Percentiles rank a stretch among this genome's conserved stretches.
Evolutionary conservation across 2,113 vertebrate genomes (phyloP).

Genomic region (Rissa tridactyla): DNA sequence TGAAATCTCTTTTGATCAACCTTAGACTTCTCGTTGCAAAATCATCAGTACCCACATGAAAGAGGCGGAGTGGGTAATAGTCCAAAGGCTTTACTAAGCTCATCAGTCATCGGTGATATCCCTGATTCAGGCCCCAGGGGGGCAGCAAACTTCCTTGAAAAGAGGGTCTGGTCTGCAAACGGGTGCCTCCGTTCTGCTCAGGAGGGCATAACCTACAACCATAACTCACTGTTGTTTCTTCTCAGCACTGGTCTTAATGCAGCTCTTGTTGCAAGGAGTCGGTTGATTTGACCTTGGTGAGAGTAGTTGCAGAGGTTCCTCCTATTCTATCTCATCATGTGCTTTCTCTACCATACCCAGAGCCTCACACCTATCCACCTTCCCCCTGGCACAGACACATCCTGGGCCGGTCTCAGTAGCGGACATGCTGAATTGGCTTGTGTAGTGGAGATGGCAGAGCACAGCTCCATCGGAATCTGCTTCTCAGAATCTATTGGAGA

Average conservation of each 20-base stretch:
- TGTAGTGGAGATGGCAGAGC: neutral
- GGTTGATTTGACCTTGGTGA: neutral
- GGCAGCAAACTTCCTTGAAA: neutral
- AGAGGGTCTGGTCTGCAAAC: neutral
- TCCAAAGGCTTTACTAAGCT: neutral
- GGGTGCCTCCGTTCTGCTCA: neutral
- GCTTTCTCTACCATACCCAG: neutral
- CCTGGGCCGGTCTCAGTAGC: neutral
- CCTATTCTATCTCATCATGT: neutral
- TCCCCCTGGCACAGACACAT: neutral
- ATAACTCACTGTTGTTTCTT: neutral
- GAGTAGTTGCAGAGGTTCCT: neutral
- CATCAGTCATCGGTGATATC: neutral
- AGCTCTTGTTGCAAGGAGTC: neutral
- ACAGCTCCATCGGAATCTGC: neutral
- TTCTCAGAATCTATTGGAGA: neutral
- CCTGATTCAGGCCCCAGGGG: neutral
- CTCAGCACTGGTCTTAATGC: neutral
- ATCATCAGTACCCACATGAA: neutral
- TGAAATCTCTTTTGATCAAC: neutral
- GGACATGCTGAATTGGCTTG: neutral
- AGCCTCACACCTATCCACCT: neutral
- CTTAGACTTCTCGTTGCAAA: neutral
- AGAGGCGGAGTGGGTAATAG: too few species aligned
- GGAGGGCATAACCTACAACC: neutral